phyloP scores from a whole-genome alignment of 2,113 vertebrate genomes.

The Tapirus terrestris region DNA sequence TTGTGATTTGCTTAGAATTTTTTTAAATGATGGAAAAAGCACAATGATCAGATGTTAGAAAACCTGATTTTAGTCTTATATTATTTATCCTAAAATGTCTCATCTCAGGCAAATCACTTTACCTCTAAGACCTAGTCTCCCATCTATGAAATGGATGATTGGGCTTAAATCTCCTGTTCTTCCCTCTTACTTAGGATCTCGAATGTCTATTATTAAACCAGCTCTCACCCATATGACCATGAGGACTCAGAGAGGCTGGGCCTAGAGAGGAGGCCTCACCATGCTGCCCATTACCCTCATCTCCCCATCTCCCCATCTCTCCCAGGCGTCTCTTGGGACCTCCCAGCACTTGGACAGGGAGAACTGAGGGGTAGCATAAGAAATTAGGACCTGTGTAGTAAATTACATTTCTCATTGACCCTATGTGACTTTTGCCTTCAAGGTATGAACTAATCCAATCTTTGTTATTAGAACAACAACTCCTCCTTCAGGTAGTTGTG shows the following conservation, averaged over 20 bases:
- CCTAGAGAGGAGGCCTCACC: neutral
- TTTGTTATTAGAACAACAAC: neutral
- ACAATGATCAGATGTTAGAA: neutral
- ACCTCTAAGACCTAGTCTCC: neutral
- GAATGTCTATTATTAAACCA: neutral
- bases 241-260: neutral
- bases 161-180: neutral
- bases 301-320: neutral
- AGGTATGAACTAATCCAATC: neutral
- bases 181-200: neutral
- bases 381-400: neutral
- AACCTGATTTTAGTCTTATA: neutral
- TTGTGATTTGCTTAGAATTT: neutral
- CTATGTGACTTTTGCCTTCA: neutral
- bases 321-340: neutral
- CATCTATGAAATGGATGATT: neutral
- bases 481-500: neutral
- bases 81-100: conserved; percentile 19
- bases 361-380: neutral
- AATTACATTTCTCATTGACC: neutral
- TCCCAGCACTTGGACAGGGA: neutral
- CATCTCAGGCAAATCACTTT: neutral
- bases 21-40: neutral
- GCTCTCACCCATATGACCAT: neutral
- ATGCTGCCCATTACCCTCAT: neutral